Percentiles rank a stretch among this genome's conserved stretches.
Evolutionary conservation across 2,888 invertebrate species (phyloP).

Genomic region (Bedellia somnulentella): DNA sequence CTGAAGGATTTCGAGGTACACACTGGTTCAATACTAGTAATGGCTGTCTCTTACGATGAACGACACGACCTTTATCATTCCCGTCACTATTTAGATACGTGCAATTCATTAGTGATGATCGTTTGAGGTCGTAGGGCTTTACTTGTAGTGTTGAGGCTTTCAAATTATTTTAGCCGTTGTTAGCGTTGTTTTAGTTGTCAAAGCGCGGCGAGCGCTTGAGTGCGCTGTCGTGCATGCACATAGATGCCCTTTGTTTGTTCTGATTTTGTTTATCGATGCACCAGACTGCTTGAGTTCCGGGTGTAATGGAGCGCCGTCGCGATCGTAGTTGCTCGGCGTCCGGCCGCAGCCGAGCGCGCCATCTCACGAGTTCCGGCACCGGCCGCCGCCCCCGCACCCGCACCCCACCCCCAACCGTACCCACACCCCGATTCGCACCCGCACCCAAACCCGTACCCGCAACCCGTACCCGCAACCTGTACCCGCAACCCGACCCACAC

Average conservation of each 20-base stretch:
- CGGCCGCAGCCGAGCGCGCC: constrained; percentile 45
- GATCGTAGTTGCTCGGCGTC: too few species aligned
- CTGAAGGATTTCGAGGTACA: constrained; percentile 86
- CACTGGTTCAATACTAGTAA: constrained; percentile 56
- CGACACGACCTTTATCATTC: constrained; percentile 42
- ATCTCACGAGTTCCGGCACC: constrained; percentile 63
- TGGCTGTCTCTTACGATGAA: constrained; percentile 51
- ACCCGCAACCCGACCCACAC: constrained; percentile 12
- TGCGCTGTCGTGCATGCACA: constrained; percentile 57
- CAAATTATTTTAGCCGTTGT: constrained; percentile 62
- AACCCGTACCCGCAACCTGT: constrained; percentile 6
- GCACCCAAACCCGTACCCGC: constrained; percentile 2
- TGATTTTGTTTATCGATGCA: too few species aligned
- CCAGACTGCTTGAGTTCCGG: constrained; percentile 56
- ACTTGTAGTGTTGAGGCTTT: constrained; percentile 64
- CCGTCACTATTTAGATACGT: constrained; percentile 36
- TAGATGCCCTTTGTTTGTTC: constrained; percentile 56
- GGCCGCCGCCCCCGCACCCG: constrained; percentile 29
- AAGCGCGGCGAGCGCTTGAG: constrained; percentile 56
- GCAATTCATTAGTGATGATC: constrained; percentile 45
- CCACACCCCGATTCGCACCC: too few species aligned
- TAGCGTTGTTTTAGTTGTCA: constrained; percentile 58
- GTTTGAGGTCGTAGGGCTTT: constrained; percentile 61
- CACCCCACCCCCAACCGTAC: constrained; percentile 15
- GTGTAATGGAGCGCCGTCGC: constrained; percentile 51